Percentiles rank a stretch among this genome's conserved stretches.
These are phyloP conservation scores for Chiropotes sagulatus DNA, from an alignment of 2,797 vertebrate genomes.

Conservation along the genomic window DNA sequence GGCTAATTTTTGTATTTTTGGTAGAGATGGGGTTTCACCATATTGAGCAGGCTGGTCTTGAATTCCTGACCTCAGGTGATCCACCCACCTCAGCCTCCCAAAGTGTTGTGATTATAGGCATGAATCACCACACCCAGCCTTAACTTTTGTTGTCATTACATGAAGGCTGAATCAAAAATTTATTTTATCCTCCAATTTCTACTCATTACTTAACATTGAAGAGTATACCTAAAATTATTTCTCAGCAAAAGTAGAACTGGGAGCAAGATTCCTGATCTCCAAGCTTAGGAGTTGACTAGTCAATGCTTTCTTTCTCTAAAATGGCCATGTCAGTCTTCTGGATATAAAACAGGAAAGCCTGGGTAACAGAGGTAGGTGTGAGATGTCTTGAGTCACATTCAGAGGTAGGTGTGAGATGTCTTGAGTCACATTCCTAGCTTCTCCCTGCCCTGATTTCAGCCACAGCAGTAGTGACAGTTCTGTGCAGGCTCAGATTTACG, in stretches of 20 bases:
- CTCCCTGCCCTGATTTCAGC: neutral
- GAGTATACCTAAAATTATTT: neutral
- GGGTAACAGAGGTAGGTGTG: neutral
- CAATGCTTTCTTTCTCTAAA: neutral
- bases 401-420: neutral
- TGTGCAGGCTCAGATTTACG: neutral
- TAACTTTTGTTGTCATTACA: neutral
- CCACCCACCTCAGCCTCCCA: neutral
- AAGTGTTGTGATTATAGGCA: neutral
- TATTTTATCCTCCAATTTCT: neutral
- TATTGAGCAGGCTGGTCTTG: neutral
- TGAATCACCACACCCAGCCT: neutral
- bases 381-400: neutral
- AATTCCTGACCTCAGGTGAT: neutral
- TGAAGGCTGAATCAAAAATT: neutral
- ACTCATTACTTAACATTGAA: neutral
- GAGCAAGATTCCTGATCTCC: neutral
- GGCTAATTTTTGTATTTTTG: neutral
- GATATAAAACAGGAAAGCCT: neutral
- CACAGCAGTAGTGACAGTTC: neutral
- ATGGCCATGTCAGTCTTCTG: neutral
- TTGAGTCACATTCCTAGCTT: neutral
- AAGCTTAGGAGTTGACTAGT: neutral
- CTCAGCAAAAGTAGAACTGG: neutral
- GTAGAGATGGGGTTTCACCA: neutral